Base-by-base conservation (phyloP, 2,888 invertebrate species). In the Gnatocerus cornutus region DNA sequence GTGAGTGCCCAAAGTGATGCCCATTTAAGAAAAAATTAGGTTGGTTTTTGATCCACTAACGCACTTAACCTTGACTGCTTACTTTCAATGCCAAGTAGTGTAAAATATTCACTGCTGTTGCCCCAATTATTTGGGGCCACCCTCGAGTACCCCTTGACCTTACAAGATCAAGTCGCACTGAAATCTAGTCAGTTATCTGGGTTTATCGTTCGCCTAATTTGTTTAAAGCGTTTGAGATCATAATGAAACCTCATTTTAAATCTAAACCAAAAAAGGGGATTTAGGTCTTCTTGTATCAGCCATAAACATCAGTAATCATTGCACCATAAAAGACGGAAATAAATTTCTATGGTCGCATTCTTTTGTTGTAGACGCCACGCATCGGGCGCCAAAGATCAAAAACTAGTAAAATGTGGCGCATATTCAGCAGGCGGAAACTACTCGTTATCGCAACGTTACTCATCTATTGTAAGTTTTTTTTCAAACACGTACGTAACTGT, bases 351-450 rank as follows among this genome's bases (percentile, higher is more conserved):
- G 12, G 2, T 46, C 7, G 14, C 5, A 14, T 55, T 14, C 13
- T 10, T 55, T 41, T 9, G 7, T 29, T 39, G 55, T 13, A 52
- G 39, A 10, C 14, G 59, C 59, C 45, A 46, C 59, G 2, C 10
- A 27, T 56, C 43, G 43, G 56, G 56, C 56, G 56, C 43, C 43
- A 43, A 21, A 56, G 6, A 10, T 30, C 21, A 43, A 21, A 10
- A 10, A 16, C 14, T 13, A n/a, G n/a, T 9, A 63, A 69, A 30
- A 75, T 75, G 75, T 64, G 67, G 14, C 58, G 61, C 10, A 46
- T 71, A 16, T 72, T 71, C 30, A 71, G 72, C 8, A 71, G 68
- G 59, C 66, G 73, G 71, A 73, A 73, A 71, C 41, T 71, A 12
- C 45, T 71, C 10, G 13, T 68, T 33, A 30, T 45, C 7, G 33